phyloP scores from a whole-genome alignment of 1,140 invertebrate species.

The Sycophila sp. region DNA sequence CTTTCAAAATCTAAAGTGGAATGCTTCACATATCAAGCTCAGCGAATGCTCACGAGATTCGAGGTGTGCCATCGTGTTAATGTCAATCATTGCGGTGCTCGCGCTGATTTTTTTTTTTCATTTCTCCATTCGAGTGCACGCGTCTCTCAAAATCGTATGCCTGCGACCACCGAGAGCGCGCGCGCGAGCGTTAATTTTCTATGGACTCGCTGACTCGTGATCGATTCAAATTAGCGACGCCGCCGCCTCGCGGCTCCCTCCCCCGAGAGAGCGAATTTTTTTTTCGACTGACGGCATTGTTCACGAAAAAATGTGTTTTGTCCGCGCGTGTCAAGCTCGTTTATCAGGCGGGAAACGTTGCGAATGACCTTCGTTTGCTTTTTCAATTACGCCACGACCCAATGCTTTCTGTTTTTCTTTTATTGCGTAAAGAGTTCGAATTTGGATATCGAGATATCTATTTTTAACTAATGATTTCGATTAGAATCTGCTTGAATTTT shows the following conservation, averaged over 20 bases:
- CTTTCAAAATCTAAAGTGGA: too few species aligned
- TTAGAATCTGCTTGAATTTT: too few species aligned
- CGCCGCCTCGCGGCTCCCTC: background rate
- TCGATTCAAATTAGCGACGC: constrained; percentile 37
- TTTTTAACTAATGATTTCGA: too few species aligned
- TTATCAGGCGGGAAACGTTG: background rate
- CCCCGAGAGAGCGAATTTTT: background rate
- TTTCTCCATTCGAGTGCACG: background rate
- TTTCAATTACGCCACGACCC: too few species aligned
- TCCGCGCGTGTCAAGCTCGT: constrained; percentile 29
- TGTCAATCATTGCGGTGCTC: background rate
- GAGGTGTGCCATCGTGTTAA: background rate
- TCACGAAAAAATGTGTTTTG: constrained; percentile 1
- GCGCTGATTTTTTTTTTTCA: background rate
- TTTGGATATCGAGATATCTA: too few species aligned
- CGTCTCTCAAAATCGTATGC: background rate
- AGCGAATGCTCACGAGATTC: background rate
- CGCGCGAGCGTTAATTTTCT: constrained; percentile 1
- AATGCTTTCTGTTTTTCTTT: too few species aligned
- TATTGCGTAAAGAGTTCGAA: too few species aligned
- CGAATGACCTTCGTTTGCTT: too few species aligned
- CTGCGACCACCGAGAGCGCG: background rate
- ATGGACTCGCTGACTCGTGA: constrained; percentile 32
- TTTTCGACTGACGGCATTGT: background rate
- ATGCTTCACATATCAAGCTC: background rate